Percentiles rank a stretch among this genome's conserved stretches.
phyloP scores from a whole-genome alignment of 2,797 vertebrate genomes.

The Labeo calbasu region DNA sequence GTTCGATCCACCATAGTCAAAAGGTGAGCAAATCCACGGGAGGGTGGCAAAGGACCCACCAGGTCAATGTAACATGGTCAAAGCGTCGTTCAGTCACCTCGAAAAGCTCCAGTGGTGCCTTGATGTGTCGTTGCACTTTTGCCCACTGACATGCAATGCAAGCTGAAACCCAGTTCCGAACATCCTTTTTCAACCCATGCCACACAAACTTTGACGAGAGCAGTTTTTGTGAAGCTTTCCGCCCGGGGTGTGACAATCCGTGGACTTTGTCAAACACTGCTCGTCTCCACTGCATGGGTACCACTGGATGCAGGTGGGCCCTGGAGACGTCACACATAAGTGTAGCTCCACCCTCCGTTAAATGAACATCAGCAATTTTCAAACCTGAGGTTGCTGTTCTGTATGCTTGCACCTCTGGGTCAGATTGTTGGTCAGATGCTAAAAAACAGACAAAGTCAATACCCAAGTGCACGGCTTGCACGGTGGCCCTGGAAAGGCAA shows the following conservation, averaged over 20 bases:
- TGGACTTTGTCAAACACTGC: background rate
- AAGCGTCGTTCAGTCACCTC: conserved; percentile 1
- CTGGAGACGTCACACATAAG: conserved; percentile 32
- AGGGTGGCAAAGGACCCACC: conserved; percentile 14
- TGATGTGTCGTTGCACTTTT: background rate
- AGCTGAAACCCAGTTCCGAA: background rate
- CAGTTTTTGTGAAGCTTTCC: background rate
- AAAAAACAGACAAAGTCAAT: conserved; percentile 1
- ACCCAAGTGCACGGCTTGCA: background rate
- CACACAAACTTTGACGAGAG: too few species aligned
- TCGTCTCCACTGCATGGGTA: too few species aligned
- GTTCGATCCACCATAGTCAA: background rate
- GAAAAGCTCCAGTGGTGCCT: background rate
- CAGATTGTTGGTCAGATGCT: background rate
- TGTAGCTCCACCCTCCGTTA: too few species aligned
- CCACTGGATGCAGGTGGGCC: background rate
- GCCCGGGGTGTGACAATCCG: background rate
- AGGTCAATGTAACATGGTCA: conserved; percentile 37
- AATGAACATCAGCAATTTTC: too few species aligned
- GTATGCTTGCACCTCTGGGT: background rate
- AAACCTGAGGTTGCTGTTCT: background rate
- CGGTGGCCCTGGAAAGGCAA: conserved; percentile 16
- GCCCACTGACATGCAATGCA: conserved; percentile 1
- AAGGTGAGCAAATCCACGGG: background rate
- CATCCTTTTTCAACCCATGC: background rate